These are phyloP conservation scores for Ptychobarbus kaznakovi DNA, from an alignment of 2,797 vertebrate genomes.

Conservation along the genomic window DNA sequence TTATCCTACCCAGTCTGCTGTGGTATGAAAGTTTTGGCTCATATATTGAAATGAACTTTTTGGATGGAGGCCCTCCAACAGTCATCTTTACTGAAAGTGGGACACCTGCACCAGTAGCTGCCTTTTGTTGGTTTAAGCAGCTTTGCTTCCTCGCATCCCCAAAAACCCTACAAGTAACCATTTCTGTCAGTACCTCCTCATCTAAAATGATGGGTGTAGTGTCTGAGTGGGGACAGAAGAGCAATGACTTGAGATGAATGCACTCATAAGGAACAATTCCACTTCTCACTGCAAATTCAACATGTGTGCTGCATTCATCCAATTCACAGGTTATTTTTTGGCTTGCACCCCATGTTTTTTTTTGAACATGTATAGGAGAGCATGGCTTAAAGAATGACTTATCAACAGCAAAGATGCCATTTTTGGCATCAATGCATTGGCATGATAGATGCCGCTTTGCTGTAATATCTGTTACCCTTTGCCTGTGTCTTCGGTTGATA, in stretches of 20 bases:
- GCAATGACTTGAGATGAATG: neutral
- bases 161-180: neutral
- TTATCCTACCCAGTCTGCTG: neutral
- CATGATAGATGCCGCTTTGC: neutral
- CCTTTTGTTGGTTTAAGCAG: neutral
- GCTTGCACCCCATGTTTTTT: neutral
- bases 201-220: neutral
- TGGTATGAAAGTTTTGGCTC: neutral
- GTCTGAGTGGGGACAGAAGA: neutral
- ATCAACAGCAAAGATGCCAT: neutral
- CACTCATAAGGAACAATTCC: neutral
- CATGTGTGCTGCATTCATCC: neutral
- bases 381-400: constrained; percentile 15
- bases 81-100: neutral
- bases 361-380: constrained; percentile 9
- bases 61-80: neutral
- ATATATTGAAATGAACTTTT: neutral
- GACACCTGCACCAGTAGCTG: neutral
- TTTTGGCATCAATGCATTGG: neutral
- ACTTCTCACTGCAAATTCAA: neutral
- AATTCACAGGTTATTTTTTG: neutral
- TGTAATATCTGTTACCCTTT: neutral
- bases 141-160: neutral
- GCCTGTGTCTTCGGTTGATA: neutral
- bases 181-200: neutral